Base-by-base conservation (phyloP, 2,113 vertebrate species). In the Muntiacus reevesi region DNA sequence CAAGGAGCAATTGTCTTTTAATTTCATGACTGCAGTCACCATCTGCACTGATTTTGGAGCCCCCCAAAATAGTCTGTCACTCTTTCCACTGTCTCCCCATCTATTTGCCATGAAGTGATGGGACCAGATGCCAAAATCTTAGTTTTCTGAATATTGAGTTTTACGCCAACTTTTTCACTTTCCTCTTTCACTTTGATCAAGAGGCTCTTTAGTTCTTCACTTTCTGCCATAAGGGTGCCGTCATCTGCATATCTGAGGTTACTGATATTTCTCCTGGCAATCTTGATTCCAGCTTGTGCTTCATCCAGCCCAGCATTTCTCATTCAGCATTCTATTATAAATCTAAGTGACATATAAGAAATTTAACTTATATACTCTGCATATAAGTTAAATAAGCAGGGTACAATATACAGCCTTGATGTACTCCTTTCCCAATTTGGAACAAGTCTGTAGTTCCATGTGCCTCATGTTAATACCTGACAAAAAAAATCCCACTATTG, bases 81-180 rank as follows among this genome's bases (percentile, higher is more conserved):
- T 64, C 15, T 64, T 64, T 64, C 30, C 62, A n/a, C 33, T 64
- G 62, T 64, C 15, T 64, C 30, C 60, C 62, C 62, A 64, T 16
- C 3, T 64, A 64, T 64, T 64, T n/a, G 15, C 62, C 30, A 17
- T n/a, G 62, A 14, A 64, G 15, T 64, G 62, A 64, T 9, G 62
- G 62, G 30, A 64, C 14, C 62, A 64, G 62, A 64, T 64, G 62
- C 62, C 62, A 64, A n/a, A 33, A n/a, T 17, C 30, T 64, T 64
- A n/a, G 62, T 64, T 64, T 64, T 64, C 62, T 64, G 7, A 64
- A n/a, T 17, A 2, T 64, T n/a, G 62, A 7, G 33, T n/a, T 64
- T 64, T n/a, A n/a, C 17, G 0, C 0, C 62, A 64, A 17, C 14
- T 17, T 64, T 62, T 64, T 64, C 62, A 17, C 30, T n/a, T 2